phyloP scores from a whole-genome alignment of 2,888 invertebrate genomes.

The Tinea semifulvella region DNA sequence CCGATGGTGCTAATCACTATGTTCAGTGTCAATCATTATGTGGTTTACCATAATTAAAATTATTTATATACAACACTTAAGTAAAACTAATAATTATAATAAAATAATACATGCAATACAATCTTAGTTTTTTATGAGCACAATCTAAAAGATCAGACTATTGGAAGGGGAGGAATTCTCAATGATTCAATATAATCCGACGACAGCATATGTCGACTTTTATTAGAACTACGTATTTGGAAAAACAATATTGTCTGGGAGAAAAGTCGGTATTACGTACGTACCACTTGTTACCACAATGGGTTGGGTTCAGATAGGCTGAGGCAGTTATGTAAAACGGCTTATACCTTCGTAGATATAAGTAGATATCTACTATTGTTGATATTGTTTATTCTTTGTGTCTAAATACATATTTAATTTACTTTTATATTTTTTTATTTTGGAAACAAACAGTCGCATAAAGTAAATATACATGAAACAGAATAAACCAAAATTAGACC shows the following conservation, averaged over 20 bases:
- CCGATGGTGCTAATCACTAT: too few species aligned
- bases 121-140: too few species aligned
- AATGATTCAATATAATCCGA: conserved; percentile 53
- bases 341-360: background rate
- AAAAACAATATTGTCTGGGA: conserved; percentile 28
- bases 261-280: conserved; percentile 5
- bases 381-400: background rate
- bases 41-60: too few species aligned
- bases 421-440: too few species aligned
- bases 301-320: background rate
- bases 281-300: background rate
- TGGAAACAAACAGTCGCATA: too few species aligned
- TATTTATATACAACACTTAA: background rate
- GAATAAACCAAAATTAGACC: too few species aligned
- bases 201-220: conserved; percentile 50
- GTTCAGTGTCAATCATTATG: too few species aligned
- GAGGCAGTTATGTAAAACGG: background rate
- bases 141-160: conserved; percentile 1
- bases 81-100: background rate
- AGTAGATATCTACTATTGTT: background rate
- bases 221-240: conserved; percentile 49
- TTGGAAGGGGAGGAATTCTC: conserved; percentile 21
- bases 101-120: too few species aligned
- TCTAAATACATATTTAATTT: too few species aligned
- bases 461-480: too few species aligned